Evolutionary conservation across 2,113 vertebrate genomes (phyloP).

Genomic region (Syrmaticus mikado): DNA sequence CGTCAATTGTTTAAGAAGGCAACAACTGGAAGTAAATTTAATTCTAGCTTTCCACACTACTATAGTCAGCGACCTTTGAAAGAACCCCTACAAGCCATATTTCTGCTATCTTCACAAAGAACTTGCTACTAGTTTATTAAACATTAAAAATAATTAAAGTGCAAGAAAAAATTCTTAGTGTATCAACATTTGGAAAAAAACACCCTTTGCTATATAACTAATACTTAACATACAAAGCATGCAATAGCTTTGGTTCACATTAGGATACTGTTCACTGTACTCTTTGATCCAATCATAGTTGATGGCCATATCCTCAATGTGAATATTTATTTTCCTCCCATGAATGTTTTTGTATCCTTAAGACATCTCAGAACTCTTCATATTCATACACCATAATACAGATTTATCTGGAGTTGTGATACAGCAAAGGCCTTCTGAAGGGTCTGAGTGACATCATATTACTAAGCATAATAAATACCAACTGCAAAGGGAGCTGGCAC

Average conservation of each 20-base stretch:
- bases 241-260: neutral
- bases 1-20: neutral
- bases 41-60: neutral
- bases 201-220: neutral
- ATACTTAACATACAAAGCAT: neutral
- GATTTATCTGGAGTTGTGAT: neutral
- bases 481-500: conserved; percentile 18
- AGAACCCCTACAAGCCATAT: neutral
- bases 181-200: neutral
- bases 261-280: neutral
- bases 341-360: neutral
- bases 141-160: neutral
- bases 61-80: neutral
- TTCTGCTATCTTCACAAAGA: neutral
- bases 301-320: neutral
- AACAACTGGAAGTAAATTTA: neutral
- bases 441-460: neutral
- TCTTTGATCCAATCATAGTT: neutral
- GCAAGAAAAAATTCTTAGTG: neutral
- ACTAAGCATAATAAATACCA: conserved; percentile 34
- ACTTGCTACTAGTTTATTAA: neutral
- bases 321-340: neutral
- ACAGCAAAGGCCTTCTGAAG: conserved; percentile 44
- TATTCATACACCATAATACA: neutral
- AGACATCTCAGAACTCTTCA: neutral